Evolutionary conservation across 2,888 invertebrate genomes (phyloP).

Genomic region (Balanococcus diminutus): DNA sequence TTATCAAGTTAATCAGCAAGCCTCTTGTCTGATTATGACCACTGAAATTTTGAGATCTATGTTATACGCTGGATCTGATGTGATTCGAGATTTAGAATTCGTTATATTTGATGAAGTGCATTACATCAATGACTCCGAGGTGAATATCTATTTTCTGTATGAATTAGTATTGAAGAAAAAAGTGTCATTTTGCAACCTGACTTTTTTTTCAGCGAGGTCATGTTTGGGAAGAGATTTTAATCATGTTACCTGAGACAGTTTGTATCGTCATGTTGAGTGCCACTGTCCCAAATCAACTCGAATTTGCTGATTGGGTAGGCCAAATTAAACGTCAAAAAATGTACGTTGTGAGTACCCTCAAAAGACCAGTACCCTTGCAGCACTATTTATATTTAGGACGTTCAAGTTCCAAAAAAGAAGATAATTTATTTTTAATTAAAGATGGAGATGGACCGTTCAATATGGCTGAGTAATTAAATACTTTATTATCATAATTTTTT

Average conservation of each 20-base stretch:
- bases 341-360: conserved; percentile 90
- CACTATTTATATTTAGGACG: conserved; percentile 79
- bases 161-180: too few relatives aligned
- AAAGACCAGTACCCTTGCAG: conserved; percentile 93
- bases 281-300: conserved; percentile 95
- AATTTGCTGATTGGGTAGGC: conserved; percentile 95
- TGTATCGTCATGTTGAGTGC: conserved; percentile 97
- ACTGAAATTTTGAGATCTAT: conserved; percentile 97
- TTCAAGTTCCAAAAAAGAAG: conserved; percentile 74
- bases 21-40: conserved; percentile 97
- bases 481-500: too few relatives aligned
- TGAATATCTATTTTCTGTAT: conserved; percentile 60
- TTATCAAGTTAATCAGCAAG: conserved; percentile 91
- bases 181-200: conserved; percentile 55
- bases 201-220: conserved; percentile 78
- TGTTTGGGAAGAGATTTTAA: conserved; percentile 99
- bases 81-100: conserved; percentile 94
- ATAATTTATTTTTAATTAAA: conserved; percentile 79
- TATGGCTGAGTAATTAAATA: conserved; percentile 67
- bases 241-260: conserved; percentile 91
- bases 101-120: conserved; percentile 99
- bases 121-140: conserved; percentile 95
- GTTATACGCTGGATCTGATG: conserved; percentile 68
- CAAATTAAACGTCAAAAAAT: conserved; percentile 84
- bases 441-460: conserved; percentile 78